These are phyloP conservation scores for Myxocyprinus asiaticus DNA, from an alignment of 2,113 vertebrate species.

Conservation along the genomic window DNA sequence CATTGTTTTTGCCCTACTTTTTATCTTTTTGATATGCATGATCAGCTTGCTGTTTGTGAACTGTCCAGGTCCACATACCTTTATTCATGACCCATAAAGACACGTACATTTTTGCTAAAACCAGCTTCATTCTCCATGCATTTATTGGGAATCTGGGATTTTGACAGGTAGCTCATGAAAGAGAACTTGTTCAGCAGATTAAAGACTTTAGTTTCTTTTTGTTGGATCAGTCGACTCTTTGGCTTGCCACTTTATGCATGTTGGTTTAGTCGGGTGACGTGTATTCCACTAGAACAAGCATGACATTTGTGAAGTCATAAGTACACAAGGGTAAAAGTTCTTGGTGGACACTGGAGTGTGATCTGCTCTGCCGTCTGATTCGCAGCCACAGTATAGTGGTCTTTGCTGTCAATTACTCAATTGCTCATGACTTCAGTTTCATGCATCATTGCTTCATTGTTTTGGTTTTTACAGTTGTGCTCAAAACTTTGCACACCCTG, in stretches of 20 bases:
- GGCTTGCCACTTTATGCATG: neutral
- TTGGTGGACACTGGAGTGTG: slow-evolving; percentile 9
- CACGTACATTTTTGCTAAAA: too few species aligned
- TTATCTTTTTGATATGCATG: too few species aligned
- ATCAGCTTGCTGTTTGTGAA: too few species aligned
- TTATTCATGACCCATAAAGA: too few species aligned
- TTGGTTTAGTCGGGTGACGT: neutral
- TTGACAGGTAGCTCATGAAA: too few species aligned
- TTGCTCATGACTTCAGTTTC: slow-evolving; percentile 16
- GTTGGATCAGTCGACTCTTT: neutral
- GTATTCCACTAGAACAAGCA: slow-evolving; percentile 17
- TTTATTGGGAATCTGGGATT: too few species aligned
- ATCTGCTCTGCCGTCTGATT: neutral
- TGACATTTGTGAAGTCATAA: neutral
- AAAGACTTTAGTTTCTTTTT: neutral
- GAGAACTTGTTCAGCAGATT: too few species aligned
- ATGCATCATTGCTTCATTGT: slow-evolving; percentile 24
- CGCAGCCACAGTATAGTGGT: neutral
- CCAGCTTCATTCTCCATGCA: too few species aligned
- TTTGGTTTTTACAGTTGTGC: neutral
- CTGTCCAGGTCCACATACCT: too few species aligned
- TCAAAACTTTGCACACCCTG: too few species aligned
- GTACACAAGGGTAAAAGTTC: neutral
- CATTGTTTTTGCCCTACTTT: too few species aligned
- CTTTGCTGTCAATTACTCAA: neutral